These are phyloP conservation scores for Diplogasteroides magnus DNA, from an alignment of 1,140 invertebrate genomes.

Conservation along the genomic window DNA sequence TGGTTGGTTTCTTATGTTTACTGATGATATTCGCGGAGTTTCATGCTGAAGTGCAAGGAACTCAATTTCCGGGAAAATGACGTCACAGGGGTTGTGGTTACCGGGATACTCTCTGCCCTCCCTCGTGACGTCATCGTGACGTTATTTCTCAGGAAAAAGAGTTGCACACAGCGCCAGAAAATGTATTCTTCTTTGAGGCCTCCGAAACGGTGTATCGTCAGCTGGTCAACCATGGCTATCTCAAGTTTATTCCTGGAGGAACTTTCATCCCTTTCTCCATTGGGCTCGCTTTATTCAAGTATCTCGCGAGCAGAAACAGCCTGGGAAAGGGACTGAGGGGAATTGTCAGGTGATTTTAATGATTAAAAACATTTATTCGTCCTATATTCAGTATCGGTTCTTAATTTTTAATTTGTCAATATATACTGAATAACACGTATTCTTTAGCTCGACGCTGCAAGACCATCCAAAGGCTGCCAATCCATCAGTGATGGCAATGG, in stretches of 20 bases:
- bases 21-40: background rate
- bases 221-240: constrained; percentile 41
- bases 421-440: background rate
- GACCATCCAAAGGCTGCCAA: background rate
- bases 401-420: background rate
- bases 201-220: constrained; percentile 50
- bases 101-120: too few species aligned
- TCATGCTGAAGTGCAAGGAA: background rate
- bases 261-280: constrained; percentile 44
- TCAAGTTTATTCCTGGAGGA: constrained; percentile 31
- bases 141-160: too few species aligned
- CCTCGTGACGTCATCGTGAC: too few species aligned
- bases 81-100: too few species aligned
- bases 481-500: background rate
- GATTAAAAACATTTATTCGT: too few species aligned
- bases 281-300: constrained; percentile 36
- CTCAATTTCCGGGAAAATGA: too few species aligned
- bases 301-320: constrained; percentile 19
- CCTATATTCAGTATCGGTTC: too few species aligned
- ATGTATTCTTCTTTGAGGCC: constrained; percentile 41
- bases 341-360: constrained; percentile 27
- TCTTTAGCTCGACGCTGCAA: background rate
- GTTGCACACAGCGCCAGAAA: too few species aligned
- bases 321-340: constrained; percentile 15
- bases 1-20: constrained; percentile 33